Evolutionary conservation across 23 tunicate species (phyloP).

Genomic region (Botrylloides violaceus): DNA sequence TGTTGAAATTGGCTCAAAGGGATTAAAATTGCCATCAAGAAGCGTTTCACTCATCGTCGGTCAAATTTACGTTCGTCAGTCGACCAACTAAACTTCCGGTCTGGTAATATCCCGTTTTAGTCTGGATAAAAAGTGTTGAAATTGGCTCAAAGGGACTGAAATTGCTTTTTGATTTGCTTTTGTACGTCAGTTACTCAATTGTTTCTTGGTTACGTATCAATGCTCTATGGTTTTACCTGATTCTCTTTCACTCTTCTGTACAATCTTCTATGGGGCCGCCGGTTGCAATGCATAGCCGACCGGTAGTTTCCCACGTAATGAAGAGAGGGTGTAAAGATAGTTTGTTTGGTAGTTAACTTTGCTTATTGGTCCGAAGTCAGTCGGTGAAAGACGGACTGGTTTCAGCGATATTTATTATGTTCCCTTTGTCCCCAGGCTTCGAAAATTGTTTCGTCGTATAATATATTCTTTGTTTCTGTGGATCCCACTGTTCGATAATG

Average conservation of each 20-base stretch:
- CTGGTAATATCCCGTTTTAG: no score
- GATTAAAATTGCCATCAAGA: no score
- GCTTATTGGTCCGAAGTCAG: not conserved
- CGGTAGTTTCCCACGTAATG: not conserved
- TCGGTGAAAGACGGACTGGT: not conserved
- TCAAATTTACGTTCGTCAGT: no score
- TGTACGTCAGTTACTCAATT: not conserved
- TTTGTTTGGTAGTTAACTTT: not conserved
- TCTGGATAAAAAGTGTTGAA: no score
- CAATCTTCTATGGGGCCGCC: not conserved
- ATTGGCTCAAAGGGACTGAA: no score
- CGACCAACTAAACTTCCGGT: no score
- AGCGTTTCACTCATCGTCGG: not conserved
- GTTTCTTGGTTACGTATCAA: not conserved
- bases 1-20: no score
- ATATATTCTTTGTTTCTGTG: slow-evolving; percentile 29
- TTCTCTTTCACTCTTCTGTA: slow-evolving; percentile 18
- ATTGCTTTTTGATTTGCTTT: not conserved
- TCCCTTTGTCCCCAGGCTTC: slow-evolving; percentile 21
- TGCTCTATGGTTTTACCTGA: slow-evolving; percentile 26
- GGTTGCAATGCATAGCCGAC: not conserved
- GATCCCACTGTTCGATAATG: slow-evolving; percentile 32
- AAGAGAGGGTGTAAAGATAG: not conserved
- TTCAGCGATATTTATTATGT: slow-evolving; percentile 13
- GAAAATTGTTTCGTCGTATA: slow-evolving; percentile 23